Conservation (phyloP, 2,113 vertebrate genomes). For the Eupsittula cactorum region DNA sequence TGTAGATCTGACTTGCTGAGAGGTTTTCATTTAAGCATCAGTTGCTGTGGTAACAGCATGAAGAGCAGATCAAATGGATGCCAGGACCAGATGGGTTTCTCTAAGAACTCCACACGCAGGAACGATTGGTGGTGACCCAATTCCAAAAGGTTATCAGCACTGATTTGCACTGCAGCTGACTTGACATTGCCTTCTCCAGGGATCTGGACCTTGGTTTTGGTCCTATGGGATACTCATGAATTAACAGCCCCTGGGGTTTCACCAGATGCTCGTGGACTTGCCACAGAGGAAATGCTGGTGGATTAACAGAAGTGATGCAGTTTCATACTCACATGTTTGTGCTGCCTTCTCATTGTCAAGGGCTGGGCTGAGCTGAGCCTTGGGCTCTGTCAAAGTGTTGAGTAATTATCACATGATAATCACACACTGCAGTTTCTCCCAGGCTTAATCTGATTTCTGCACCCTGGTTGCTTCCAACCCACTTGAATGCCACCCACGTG, state of each 20-base stretch:
- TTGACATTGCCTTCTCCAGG: neutral
- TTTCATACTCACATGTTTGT: neutral
- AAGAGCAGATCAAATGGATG: slow-evolving; percentile 17
- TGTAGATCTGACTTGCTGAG: neutral
- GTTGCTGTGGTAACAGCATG: slow-evolving; percentile 66
- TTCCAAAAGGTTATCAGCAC: neutral
- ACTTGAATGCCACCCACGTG: slow-evolving; percentile 36
- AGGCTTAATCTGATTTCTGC: slow-evolving; percentile 60
- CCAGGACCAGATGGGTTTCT: slow-evolving; percentile 17
- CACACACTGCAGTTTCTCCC: slow-evolving; percentile 29
- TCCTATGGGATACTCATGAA: neutral
- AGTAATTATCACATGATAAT: slow-evolving; percentile 59
- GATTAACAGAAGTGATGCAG: neutral
- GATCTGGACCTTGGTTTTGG: neutral
- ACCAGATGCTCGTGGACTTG: neutral
- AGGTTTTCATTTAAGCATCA: slow-evolving; percentile 16
- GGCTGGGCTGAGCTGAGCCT: slow-evolving; percentile 55
- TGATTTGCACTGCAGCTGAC: neutral
- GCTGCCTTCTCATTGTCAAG: slow-evolving; percentile 22
- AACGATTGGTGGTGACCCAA: neutral
- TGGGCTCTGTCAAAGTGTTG: slow-evolving; percentile 55
- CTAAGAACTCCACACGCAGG: neutral
- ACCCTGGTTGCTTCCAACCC: neutral
- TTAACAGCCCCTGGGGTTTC: neutral
- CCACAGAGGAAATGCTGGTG: neutral